Evolutionary conservation across 35 echinoderm and acorn worm species (phyloP).

Genomic region (Ptychodera flava): DNA sequence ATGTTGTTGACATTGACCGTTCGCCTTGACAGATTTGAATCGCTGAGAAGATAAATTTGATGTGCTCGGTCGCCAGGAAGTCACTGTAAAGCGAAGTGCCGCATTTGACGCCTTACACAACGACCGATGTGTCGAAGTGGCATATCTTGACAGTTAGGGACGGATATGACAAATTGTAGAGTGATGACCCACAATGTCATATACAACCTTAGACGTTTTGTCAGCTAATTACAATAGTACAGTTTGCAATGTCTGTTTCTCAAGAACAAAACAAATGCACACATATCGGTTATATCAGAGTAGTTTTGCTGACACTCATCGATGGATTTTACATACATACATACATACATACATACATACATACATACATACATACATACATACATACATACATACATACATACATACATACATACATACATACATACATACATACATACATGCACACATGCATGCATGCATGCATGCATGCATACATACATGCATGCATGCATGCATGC

Average conservation of each 20-base stretch:
- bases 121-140: no score
- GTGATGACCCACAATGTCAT: neutral
- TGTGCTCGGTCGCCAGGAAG: no score
- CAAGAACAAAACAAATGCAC: neutral
- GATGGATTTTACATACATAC: neutral
- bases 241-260: no score
- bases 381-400: neutral
- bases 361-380: slow-evolving; percentile 2
- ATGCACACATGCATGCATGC: neutral
- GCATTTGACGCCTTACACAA: no score
- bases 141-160: neutral
- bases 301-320: neutral
- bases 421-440: neutral
- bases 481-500: neutral
- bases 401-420: neutral
- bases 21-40: no score
- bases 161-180: neutral
- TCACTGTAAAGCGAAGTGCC: no score
- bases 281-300: neutral
- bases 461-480: neutral
- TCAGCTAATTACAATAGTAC: no score
- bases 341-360: neutral
- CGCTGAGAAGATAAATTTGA: no score
- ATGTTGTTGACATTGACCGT: no score
- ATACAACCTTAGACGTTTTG: neutral